These are phyloP conservation scores for Lepidocyrtinus sp. DNA, from an alignment of 2,888 invertebrate genomes.

Conservation along the genomic window DNA sequence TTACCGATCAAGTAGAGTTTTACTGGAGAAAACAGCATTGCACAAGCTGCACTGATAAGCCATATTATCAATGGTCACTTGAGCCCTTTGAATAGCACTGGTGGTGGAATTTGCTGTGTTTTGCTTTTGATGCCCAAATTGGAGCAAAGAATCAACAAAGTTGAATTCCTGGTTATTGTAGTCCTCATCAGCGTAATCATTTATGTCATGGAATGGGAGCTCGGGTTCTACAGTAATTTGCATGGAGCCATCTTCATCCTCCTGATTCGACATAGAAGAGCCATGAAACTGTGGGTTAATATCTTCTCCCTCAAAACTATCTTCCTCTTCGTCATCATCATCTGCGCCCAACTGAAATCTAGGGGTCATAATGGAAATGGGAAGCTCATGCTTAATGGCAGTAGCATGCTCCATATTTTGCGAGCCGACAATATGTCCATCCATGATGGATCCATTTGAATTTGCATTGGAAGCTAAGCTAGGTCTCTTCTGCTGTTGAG, in stretches of 20 bases:
- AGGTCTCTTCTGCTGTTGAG: constrained; percentile 14
- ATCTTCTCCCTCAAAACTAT: constrained; percentile 46
- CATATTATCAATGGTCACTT: constrained; percentile 24
- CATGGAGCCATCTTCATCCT: constrained; percentile 19
- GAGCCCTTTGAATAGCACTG: background rate
- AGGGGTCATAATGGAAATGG: constrained; percentile 42
- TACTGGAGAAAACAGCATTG: constrained; percentile 61
- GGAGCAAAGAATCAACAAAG: constrained; percentile 27
- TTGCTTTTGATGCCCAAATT: background rate
- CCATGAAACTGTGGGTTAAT: background rate
- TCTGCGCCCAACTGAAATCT: constrained; percentile 19
- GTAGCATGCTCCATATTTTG: too few species aligned
- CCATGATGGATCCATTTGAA: background rate
- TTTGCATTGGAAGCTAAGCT: background rate
- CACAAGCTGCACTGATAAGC: constrained; percentile 61
- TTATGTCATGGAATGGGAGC: constrained; percentile 44
- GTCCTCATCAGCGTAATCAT: constrained; percentile 41
- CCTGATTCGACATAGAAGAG: background rate
- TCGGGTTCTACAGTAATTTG: constrained; percentile 55
- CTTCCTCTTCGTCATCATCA: constrained; percentile 51
- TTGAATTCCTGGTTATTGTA: constrained; percentile 38
- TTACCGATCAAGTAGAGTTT: constrained; percentile 58
- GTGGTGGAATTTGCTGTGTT: background rate
- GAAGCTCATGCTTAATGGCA: too few species aligned
- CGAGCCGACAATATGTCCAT: too few species aligned